Evolutionary conservation across 2,797 vertebrate species (phyloP), one percentile per base, ranked within the genome.

Genomic region (Gastrophryne carolinensis): DNA sequence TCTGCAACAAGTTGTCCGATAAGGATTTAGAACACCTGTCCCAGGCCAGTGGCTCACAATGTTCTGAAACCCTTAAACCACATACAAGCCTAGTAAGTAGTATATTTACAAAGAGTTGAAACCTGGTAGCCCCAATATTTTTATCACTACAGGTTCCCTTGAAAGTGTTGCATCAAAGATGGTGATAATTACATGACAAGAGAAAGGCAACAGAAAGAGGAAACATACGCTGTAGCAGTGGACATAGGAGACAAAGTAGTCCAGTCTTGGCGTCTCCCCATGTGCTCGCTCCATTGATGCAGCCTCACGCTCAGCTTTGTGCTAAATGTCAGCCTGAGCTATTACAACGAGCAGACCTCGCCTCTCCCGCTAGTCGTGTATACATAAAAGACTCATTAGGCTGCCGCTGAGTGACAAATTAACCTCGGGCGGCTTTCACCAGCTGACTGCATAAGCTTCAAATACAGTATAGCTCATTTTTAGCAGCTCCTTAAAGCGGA

Each of bases 221-320:
- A 19, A n/a, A 91, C 89, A 81, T 90, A 91, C 86, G 1, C 87
- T 91, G 75, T 87, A 89, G 86, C 88, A 91, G 84, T 90, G 85
- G 49, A 84, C 61, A 0, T 67, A 83, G 65, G 84, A 89, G 50
- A 86, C 17, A 37, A 2, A 75, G 35, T 12, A 70, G 71, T 86
- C 88, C 68, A 89, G 81, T 1, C 11, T 21, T 1, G 50, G 73
- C 3, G 32, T 35, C 15, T 53, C 72, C 9, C 54, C 30, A 9
- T 41, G 68, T 2, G 0, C 53, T 73, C 53, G 80, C 79, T 78
- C 79, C 57, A 1, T 0, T 50, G 84, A 83, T 30, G 53, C 12
- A 26, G 4, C 75, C 72, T n/a, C 29, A 47, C 21, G 0, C 0
- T 0, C 79, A 6, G 73, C 35, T 41, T 72, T 66, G 13, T 72